Base-by-base conservation (phyloP, 1,140 invertebrate species). In the Elymnias hypermnestra region DNA sequence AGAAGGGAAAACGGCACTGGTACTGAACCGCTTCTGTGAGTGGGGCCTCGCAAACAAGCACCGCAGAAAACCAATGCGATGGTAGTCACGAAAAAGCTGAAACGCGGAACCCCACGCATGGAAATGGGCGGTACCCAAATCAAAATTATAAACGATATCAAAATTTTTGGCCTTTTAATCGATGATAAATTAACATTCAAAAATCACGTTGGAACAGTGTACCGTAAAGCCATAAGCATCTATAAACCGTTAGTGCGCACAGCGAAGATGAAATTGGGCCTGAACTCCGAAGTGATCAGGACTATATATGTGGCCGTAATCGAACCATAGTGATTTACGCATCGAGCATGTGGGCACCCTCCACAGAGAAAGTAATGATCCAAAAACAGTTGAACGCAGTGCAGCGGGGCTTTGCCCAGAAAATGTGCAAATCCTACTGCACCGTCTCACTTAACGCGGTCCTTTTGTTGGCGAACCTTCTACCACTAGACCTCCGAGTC, bases 91-190 rank as follows among this genome's bases (percentile, higher is more conserved):
- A 40, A 15, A 4, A 42, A 25, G 14, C 8, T 51, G 7, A 56
- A 46, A 14, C 49, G 49, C 10, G 48, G 49, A 35, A 15, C 28
- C n/a, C n/a, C n/a, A n/a, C n/a, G n/a, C n/a, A n/a, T n/a, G n/a
- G n/a, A n/a, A n/a, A n/a, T n/a, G n/a, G n/a, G n/a, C n/a, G n/a
- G n/a, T n/a, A n/a, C n/a, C n/a, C n/a, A n/a, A n/a, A n/a, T n/a
- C n/a, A n/a, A 12, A 4, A 14, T 41, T 13, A 3, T 10, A 17
- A 23, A 36, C 5, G 40, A 55, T 23, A 49, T 56, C 4, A 54
- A 50, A 43, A 13, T 60, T 0, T 12, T 55, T 10, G 52, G 52
- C 0, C 5, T 60, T 1, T 47, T 21, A 0, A 41, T 57, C 1
- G 44, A 48, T 17, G 5, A 28, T 0, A 45, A 36, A 3, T 19